Base-by-base conservation (phyloP, 2,113 vertebrate species). In the Nematolebias whitei region DNA sequence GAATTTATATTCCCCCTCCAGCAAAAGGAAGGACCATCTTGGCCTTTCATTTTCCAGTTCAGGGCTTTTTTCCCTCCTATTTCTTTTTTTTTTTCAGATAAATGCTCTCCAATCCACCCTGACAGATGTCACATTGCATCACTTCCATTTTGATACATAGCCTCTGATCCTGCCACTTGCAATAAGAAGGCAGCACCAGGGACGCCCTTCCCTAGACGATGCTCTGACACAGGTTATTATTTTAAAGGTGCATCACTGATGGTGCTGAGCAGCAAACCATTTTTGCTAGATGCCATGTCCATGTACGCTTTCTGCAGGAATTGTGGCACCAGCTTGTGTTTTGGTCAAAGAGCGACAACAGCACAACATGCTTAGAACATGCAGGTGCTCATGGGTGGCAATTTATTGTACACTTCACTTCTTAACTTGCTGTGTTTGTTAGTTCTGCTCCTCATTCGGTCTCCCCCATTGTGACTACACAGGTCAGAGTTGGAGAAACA, bases 1-100 rank as follows among this genome's bases (percentile, higher is more conserved):
- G 65, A 83, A 88, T 89, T 81, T 83, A 86, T 85, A 85, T 83
- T 88, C 80, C 68, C 85, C 84, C 79, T 74, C 74, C 71, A 85
- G 83, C 87, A 75, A 83, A 82, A 88, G 77, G 81, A 83, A 85
- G 85, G 80, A 77, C 82, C 77, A 89, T 87, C 84, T 48, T 92
- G 90, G 89, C 91, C 93, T 93, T 94, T 91, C 87, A 91, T 92
- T 94, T 94, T 94, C 89, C 92, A 92, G 94, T 93, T 94, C 91
- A 94, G 49, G 84, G 92, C 92, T 83, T 88, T 84, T 85, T 35
- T 29, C 26, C 7, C 7, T 29, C 26, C 7, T 75, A 74, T 83
- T 85, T 79, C 87, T 84, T 86, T 76, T 78, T 82, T 86, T 79
- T 89, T 86, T 86, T 55, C 89, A 86, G 89, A 88, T 85, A 93